phyloP scores from a whole-genome alignment of 2,888 invertebrate species.

The Hylaea fasciaria region DNA sequence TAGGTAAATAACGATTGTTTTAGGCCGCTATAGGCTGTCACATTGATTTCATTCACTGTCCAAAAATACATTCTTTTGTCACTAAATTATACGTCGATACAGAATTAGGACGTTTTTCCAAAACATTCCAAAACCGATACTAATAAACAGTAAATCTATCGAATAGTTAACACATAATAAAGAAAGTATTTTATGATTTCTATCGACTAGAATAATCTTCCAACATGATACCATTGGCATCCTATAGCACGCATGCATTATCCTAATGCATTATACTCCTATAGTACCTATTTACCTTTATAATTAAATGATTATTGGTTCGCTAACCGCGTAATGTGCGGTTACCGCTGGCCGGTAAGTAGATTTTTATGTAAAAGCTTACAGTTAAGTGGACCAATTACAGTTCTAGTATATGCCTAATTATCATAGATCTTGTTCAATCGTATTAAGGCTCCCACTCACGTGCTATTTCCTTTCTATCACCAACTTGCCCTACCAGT shows the following conservation, averaged over 20 bases:
- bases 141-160: too few species aligned
- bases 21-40: too few species aligned
- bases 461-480: too few species aligned
- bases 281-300: conserved; percentile 58
- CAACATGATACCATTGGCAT: conserved; percentile 34
- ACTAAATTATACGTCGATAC: too few species aligned
- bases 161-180: too few species aligned
- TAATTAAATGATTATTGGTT: conserved; percentile 66
- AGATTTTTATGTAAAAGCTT: conserved; percentile 41
- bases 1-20: too few species aligned
- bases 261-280: conserved; percentile 54
- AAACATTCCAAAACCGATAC: too few species aligned
- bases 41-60: too few species aligned
- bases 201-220: conserved; percentile 26
- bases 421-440: conserved; percentile 16
- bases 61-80: too few species aligned
- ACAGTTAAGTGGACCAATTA: conserved; percentile 34
- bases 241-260: conserved; percentile 56
- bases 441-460: too few species aligned
- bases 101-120: too few species aligned
- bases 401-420: conserved; percentile 25
- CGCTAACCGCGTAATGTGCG: conserved; percentile 54
- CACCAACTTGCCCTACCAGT: too few species aligned
- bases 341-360: conserved; percentile 36
- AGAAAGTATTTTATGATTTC: not conserved